phyloP scores from a whole-genome alignment of 2,888 invertebrate genomes.

The Drosophila anomalata region DNA sequence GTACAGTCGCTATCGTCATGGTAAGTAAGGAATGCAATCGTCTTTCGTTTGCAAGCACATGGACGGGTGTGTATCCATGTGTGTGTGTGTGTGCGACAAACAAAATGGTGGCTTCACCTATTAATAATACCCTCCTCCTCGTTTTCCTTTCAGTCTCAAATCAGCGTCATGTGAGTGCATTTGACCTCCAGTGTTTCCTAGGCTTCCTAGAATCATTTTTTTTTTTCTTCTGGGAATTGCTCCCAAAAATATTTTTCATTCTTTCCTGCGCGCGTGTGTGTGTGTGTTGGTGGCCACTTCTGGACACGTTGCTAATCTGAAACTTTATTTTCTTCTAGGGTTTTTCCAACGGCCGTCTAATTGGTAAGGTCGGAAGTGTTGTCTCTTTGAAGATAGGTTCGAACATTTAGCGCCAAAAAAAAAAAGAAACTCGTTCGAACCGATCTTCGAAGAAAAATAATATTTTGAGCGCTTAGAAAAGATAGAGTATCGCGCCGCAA shows the following conservation, averaged over 20 bases:
- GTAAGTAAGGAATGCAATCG: slow-evolving; percentile 14
- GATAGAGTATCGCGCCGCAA: slow-evolving; percentile 1
- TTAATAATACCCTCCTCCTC: slow-evolving; percentile 29
- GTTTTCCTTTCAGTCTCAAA: slow-evolving; percentile 37
- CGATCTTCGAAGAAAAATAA: slow-evolving; percentile 45
- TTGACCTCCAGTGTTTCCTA: neutral
- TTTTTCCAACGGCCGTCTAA: slow-evolving; percentile 14
- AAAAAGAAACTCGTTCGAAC: slow-evolving; percentile 23
- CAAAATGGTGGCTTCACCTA: slow-evolving; percentile 62
- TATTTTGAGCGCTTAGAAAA: slow-evolving; percentile 9
- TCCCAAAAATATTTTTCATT: neutral
- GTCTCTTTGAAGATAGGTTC: slow-evolving; percentile 54
- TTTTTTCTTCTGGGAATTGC: neutral
- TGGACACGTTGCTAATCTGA: slow-evolving; percentile 48
- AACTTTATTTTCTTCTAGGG: slow-evolving; percentile 22
- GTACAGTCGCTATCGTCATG: slow-evolving; percentile 30
- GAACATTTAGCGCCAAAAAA: neutral
- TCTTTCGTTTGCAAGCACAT: neutral
- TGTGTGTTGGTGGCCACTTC: neutral
- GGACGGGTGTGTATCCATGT: slow-evolving; percentile 3
- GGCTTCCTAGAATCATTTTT: neutral
- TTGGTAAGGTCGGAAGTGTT: slow-evolving; percentile 23
- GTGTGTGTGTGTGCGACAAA: slow-evolving; percentile 34
- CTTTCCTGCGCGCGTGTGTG: neutral
- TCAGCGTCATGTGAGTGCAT: slow-evolving; percentile 45